Conservation (phyloP, 2,113 vertebrate genomes). For the Tachycineta bicolor region DNA sequence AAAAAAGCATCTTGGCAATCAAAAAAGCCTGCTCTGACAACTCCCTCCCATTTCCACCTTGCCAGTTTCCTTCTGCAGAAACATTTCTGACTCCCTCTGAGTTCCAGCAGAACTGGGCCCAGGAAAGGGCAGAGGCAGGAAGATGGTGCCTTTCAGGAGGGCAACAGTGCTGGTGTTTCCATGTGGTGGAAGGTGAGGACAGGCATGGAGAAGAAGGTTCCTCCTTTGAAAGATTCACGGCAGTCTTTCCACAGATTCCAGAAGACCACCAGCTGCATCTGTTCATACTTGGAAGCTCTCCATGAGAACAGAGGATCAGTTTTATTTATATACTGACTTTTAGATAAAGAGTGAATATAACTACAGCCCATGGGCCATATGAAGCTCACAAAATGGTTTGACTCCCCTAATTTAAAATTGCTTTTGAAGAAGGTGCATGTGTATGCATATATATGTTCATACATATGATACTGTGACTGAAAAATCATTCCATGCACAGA, state of each 20-base stretch:
- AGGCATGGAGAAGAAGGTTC: background rate
- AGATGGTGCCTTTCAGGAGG: background rate
- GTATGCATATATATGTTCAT: rapidly evolving
- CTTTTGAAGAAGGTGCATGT: background rate
- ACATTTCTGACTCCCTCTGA: background rate
- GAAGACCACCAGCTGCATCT: background rate
- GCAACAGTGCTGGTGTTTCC: background rate
- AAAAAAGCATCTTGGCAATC: background rate
- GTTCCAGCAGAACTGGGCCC: background rate
- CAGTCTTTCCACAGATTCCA: background rate
- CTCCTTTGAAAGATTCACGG: background rate
- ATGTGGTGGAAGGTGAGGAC: background rate
- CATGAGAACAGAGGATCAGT: background rate
- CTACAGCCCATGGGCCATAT: background rate
- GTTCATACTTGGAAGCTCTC: background rate
- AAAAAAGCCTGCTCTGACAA: background rate
- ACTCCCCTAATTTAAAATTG: background rate
- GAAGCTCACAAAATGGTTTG: background rate
- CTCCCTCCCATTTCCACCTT: background rate
- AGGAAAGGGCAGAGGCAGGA: background rate
- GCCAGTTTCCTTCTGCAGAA: background rate
- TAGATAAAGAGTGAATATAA: background rate
- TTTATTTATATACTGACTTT: background rate
- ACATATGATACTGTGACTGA: background rate
- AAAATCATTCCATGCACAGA: background rate